A percentile compares a stretch with the other conserved stretches of the same genome.
Evolutionary conservation across 2,888 invertebrate species (phyloP).

Genomic region (Drosophila acutilabella): DNA sequence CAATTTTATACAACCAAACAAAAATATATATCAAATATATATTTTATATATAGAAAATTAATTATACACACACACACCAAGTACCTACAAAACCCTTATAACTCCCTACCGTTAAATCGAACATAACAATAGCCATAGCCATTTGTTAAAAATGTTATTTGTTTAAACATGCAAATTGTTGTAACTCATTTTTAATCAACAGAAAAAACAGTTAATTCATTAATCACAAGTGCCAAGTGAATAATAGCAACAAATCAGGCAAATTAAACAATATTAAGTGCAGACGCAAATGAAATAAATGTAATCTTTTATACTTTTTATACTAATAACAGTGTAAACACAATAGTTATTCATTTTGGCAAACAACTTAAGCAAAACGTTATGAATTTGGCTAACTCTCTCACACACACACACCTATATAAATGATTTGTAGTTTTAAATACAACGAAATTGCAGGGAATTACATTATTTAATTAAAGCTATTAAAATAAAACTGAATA

Average conservation of each 20-base stretch:
- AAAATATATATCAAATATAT: conserved; percentile 82
- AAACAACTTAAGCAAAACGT: conserved; percentile 28
- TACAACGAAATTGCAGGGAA: conserved; percentile 84
- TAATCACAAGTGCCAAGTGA: conserved; percentile 62
- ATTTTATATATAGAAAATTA: conserved; percentile 83
- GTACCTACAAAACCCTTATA: conserved; percentile 77
- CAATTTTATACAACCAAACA: conserved; percentile 82
- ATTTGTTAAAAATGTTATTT: conserved; percentile 75
- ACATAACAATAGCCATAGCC: conserved; percentile 70
- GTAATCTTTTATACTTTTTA: conserved; percentile 69
- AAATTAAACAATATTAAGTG: conserved; percentile 61
- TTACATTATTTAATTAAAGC: conserved; percentile 59
- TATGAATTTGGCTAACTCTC: conserved; percentile 66
- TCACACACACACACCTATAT: conserved; percentile 36
- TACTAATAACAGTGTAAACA: conserved; percentile 51
- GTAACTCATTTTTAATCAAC: conserved; percentile 45
- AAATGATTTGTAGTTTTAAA: conserved; percentile 63
- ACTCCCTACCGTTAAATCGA: conserved; percentile 53
- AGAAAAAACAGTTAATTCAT: conserved; percentile 68
- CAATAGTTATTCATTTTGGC: conserved; percentile 70
- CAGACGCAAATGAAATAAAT: conserved; percentile 51
- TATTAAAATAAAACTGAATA: conserved; percentile 40
- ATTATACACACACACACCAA: conserved; percentile 82
- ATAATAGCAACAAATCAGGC: conserved; percentile 51
- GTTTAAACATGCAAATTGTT: conserved; percentile 65